Conservation (phyloP, 2,888 invertebrate genomes). For the Thymelicus sylvestris region DNA sequence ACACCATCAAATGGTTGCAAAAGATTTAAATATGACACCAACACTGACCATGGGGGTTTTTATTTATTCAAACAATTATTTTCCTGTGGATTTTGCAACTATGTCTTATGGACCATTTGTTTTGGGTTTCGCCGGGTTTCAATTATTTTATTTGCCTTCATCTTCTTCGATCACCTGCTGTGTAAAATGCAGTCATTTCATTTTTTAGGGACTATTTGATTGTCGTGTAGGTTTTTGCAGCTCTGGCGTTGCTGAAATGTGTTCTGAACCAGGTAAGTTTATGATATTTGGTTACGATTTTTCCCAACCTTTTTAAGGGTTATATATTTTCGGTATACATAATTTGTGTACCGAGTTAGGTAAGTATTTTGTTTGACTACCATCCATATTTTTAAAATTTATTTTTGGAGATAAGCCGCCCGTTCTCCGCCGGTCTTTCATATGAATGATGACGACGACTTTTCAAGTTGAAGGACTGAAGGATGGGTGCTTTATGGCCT, state of each 20-base stretch:
- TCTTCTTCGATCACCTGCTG: constrained; percentile 1
- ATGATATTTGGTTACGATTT: neutral
- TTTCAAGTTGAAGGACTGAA: too few species aligned
- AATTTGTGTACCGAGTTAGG: neutral
- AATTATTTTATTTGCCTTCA: neutral
- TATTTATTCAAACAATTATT: neutral
- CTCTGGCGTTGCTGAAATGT: neutral
- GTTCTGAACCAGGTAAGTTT: constrained; percentile 20
- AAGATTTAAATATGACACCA: neutral
- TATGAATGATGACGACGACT: too few species aligned
- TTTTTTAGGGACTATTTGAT: constrained; percentile 13
- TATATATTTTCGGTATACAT: neutral
- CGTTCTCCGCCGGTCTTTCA: too few species aligned
- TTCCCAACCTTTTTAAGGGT: neutral
- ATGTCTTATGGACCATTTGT: neutral
- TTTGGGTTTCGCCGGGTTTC: neutral
- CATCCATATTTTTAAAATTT: too few species aligned
- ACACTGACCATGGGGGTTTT: neutral
- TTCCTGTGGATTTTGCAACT: neutral
- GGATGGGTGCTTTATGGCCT: too few species aligned
- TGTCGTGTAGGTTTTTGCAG: constrained; percentile 6
- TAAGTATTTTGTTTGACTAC: neutral
- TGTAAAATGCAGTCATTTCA: neutral
- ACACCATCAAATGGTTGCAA: neutral
- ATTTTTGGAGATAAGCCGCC: too few species aligned